Evolutionary conservation across 2,888 invertebrate genomes (phyloP).

Genomic region (Ectemnius cavifrons): DNA sequence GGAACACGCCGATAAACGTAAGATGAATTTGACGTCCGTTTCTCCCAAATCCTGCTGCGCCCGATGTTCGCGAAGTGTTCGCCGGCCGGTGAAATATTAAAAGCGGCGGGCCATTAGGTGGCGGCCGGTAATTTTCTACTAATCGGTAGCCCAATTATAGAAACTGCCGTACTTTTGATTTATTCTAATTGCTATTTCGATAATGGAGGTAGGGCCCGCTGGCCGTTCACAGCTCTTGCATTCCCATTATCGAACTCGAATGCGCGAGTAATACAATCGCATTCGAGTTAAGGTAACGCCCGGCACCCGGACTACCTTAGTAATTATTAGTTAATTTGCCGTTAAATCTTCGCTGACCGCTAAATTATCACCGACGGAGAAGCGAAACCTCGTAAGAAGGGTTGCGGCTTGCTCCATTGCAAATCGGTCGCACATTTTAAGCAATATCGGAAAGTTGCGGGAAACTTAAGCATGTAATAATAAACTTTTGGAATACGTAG

Average conservation of each 20-base stretch:
- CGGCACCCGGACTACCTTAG: slow-evolving; percentile 46
- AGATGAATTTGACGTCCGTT: no score
- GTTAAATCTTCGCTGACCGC: slow-evolving; percentile 74
- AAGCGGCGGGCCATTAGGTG: slow-evolving; percentile 1
- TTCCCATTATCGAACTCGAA: slow-evolving; percentile 77
- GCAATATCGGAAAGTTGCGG: no score
- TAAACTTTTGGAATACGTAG: no score
- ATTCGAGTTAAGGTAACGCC: slow-evolving; percentile 73
- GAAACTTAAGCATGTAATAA: no score
- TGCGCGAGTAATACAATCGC: slow-evolving; percentile 73
- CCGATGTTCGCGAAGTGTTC: no score
- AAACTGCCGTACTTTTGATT: slow-evolving; percentile 73
- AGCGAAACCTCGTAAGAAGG: slow-evolving; percentile 37
- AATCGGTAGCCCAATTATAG: slow-evolving; percentile 68
- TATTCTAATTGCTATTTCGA: slow-evolving; percentile 78
- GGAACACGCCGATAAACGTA: no score
- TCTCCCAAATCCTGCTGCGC: no score
- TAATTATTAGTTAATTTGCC: slow-evolving; percentile 77
- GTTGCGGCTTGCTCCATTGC: neutral
- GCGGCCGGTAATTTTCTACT: slow-evolving; percentile 40
- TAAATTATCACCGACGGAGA: slow-evolving; percentile 58
- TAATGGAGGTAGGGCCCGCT: slow-evolving; percentile 67
- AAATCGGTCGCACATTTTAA: no score
- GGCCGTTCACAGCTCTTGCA: slow-evolving; percentile 67
- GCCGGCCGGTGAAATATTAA: no score